Base-by-base conservation (phyloP, 2,888 invertebrate genomes). In the Drosophila picticornis region DNA sequence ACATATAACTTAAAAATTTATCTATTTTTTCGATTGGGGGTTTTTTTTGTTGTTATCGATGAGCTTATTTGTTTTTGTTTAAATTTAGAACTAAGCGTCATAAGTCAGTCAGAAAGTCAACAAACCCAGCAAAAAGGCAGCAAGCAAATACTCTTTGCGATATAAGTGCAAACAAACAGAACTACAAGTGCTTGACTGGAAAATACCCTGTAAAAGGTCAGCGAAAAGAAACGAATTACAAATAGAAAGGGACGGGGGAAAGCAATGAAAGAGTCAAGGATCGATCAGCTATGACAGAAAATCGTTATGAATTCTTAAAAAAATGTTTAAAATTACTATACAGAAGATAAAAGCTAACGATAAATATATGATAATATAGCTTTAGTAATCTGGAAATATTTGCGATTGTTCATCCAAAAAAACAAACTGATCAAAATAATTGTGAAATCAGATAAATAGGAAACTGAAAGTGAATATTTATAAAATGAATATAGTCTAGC, bases 81-180 rank as follows among this genome's bases (percentile, higher is more conserved):
- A 55, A 72, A 83, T 70, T 69, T 80, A 74, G 75, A 65, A 71
- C 63, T 74, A 43, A 48, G 57, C 80, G 83, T 83, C 83, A 83
- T 65, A 60, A 56, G 55, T 56, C 62, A 59, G 65, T 62, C 61
- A 61, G 29, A 66, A 50, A 22, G 59, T 73, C 72, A 67, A 66
- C 25, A 60, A 58, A n/a, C 58, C 48, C 32, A n/a, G 29, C 29
- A 53, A 56, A 11, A 61, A 62, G 31, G 43, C 32, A 65, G 61
- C 75, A 81, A 84, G 84, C 79, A 88, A 84, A 88, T 81, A 27
- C 6, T 74, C 46, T 86, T 86, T 72, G 89, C 87, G 63, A 76
- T 75, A 84, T 69, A 72, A 81, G 73, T 60, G 53, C 36, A 69
- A 62, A 51, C 2, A 27, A 31, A 11, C 19, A 16, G 13, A 16